Evolutionary conservation across 2,888 invertebrate species (phyloP), one percentile per base, ranked within the genome.

Genomic region (Calameuta filiformis): DNA sequence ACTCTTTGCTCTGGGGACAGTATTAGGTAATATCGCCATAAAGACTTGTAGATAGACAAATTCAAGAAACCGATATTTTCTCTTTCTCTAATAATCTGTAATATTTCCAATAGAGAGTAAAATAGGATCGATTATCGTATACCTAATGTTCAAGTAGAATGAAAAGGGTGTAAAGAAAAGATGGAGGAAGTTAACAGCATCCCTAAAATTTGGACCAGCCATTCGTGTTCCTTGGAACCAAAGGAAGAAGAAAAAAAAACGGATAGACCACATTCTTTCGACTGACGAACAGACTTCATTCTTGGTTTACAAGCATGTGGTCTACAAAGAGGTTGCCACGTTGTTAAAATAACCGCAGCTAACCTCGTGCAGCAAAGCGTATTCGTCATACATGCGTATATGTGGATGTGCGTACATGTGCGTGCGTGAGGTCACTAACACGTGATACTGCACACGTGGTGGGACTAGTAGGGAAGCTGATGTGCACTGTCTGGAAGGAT

Each of bases 281-380:
- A 82, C 86, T 84, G 85, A 83, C 86, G 89, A 90, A 87, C 91
- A 88, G 90, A 89, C 91, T 91, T 90, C 87, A 88, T 89, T 90
- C 89, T 90, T 89, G 88, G 91, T 90, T 90, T 91, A 90, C 90
- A 91, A 90, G 91, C 90, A 89, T 89, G 91, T 89, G 91, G 91
- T 91, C 90, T 89, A 90, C 91, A 90, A 91, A 91, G 91, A 91
- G 90, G 88, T 90, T 91, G 89, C 91, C 90, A 90, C 90, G 91
- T 88, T 90, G 91, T 91, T 91, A 91, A 91, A 91, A 91, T 91
- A 91, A 91, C 91, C 90, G 87, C 91, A 89, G 87, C 82, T 82
- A 84, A 84, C 83, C 86, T 85, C 84, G 86, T 83, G 79, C 85
- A 83, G 78, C 34, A 74, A 35, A 23, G 74, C 74, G 35, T 56